Evolutionary conservation across 2,113 vertebrate species (phyloP).

Genomic region (Morphnarchus princeps): DNA sequence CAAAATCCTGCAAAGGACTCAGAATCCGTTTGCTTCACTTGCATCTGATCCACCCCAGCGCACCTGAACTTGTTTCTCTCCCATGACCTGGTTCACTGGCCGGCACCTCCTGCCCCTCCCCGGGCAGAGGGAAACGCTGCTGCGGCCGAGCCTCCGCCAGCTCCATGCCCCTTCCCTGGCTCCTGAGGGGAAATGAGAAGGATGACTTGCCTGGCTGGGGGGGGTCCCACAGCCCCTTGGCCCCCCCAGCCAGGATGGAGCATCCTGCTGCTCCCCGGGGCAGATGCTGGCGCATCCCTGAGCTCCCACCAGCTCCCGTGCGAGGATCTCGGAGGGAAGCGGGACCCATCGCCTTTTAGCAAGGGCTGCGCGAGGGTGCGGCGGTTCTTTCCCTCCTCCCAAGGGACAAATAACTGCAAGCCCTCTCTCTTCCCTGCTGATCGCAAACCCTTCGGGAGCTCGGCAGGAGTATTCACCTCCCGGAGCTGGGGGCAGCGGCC

Average conservation of each 20-base stretch:
- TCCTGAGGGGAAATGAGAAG: background rate
- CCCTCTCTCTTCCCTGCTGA: background rate
- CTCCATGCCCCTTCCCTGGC: background rate
- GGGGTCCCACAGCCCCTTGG: background rate
- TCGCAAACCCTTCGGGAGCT: background rate
- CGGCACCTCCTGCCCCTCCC: background rate
- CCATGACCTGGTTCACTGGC: fast-evolving
- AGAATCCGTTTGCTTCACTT: background rate
- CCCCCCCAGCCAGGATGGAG: fast-evolving
- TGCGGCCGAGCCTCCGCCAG: fast-evolving
- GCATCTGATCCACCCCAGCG: background rate
- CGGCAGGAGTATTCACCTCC: background rate
- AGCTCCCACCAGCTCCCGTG: fast-evolving
- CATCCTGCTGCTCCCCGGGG: background rate
- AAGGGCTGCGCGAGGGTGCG: background rate
- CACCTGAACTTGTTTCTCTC: background rate
- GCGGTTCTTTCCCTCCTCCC: background rate
- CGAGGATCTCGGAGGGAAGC: fast-evolving
- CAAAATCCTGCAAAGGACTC: background rate
- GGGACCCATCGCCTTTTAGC: background rate
- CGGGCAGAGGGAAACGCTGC: background rate
- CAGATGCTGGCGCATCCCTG: fast-evolving
- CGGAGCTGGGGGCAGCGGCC: background rate
- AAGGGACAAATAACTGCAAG: background rate
- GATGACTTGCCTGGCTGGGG: background rate